These are phyloP conservation scores for Promerops cafer DNA, from an alignment of 2,113 vertebrate species.

Conservation along the genomic window DNA sequence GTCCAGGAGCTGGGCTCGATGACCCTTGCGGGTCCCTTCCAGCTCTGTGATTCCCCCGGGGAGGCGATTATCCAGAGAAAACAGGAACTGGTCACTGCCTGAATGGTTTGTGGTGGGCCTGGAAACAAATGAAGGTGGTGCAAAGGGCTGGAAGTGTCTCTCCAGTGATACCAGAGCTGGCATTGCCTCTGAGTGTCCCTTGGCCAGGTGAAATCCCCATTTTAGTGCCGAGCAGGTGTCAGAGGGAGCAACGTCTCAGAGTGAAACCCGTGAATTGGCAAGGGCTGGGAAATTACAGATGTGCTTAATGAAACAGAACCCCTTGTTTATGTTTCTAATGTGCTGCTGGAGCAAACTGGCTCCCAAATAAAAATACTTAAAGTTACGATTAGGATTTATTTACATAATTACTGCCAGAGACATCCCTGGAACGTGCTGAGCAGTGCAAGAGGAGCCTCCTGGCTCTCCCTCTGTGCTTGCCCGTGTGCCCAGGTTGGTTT, in stretches of 20 bases:
- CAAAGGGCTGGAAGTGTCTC: background rate
- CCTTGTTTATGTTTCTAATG: slow-evolving; percentile 20
- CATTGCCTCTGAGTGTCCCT: background rate
- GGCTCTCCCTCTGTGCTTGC: background rate
- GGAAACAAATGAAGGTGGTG: background rate
- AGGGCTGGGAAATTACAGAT: slow-evolving; percentile 23
- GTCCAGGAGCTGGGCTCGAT: rapidly evolving
- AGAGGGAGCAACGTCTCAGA: background rate
- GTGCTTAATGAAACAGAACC: slow-evolving; percentile 29
- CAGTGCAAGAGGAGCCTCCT: background rate
- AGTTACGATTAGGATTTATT: slow-evolving; percentile 51
- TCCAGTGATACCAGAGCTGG: background rate
- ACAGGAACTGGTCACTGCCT: background rate
- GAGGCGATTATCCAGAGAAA: background rate
- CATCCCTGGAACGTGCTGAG: background rate
- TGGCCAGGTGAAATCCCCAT: background rate
- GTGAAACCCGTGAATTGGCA: background rate
- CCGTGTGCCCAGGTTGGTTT: background rate
- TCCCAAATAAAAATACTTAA: slow-evolving; percentile 61
- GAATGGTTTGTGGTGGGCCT: background rate
- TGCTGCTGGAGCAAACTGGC: slow-evolving; percentile 14
- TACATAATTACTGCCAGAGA: slow-evolving; percentile 34
- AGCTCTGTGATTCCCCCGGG: background rate
- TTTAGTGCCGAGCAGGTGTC: background rate
- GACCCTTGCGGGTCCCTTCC: background rate